phyloP scores from a whole-genome alignment of 2,113 vertebrate genomes.

The Notarius lentiginosus region DNA sequence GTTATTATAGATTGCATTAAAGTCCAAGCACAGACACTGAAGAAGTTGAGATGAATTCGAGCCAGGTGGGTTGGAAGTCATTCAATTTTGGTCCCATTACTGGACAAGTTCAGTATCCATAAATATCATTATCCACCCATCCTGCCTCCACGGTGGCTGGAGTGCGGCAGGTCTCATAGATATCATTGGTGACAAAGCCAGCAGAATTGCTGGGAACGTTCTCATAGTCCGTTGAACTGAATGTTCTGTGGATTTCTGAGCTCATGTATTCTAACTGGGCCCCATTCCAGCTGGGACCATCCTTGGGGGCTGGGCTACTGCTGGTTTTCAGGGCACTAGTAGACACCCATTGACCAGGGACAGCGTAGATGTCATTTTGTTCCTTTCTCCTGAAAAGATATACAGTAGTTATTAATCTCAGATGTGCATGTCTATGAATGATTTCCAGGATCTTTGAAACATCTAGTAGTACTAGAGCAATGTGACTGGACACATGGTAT shows the following conservation, averaged over 20 bases:
- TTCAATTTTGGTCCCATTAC: background rate
- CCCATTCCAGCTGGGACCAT: background rate
- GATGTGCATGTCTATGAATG: background rate
- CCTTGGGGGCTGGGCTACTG: background rate
- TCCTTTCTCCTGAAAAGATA: constrained; percentile 74
- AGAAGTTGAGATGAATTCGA: constrained; percentile 9
- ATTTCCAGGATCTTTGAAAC: background rate
- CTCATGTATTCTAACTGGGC: constrained; percentile 53
- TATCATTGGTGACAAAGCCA: constrained; percentile 91
- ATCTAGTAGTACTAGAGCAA: background rate
- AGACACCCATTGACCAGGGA: constrained; percentile 70
- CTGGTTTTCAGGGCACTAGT: constrained; percentile 38
- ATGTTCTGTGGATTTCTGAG: constrained; percentile 44
- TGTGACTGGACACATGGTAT: background rate
- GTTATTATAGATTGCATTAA: constrained; percentile 9
- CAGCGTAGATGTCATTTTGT: constrained; percentile 54
- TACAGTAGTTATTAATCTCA: background rate
- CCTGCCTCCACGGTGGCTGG: constrained; percentile 67
- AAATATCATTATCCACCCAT: constrained; percentile 98
- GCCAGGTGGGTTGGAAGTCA: background rate
- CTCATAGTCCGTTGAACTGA: constrained; percentile 70
- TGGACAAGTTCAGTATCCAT: constrained; percentile 74
- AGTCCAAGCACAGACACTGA: background rate
- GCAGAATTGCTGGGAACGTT: constrained; percentile 64
- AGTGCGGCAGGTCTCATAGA: constrained; percentile 82